phyloP scores from a whole-genome alignment of 2,888 invertebrate species.

The Argyresthia albistria region DNA sequence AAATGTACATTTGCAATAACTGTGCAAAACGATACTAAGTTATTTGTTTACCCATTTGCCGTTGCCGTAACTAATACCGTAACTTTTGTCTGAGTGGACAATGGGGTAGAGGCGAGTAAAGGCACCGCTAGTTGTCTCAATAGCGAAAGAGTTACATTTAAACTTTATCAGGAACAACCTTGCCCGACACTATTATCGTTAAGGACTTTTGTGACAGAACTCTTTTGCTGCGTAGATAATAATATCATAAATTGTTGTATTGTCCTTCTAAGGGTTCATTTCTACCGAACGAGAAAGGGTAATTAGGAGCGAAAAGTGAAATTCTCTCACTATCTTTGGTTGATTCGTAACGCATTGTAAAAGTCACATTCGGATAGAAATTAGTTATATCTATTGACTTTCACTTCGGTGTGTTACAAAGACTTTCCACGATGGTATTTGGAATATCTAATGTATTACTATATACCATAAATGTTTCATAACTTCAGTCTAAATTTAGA shows the following conservation, averaged over 20 bases:
- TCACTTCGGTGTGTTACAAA: conserved; percentile 30
- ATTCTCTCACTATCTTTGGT: conserved; percentile 30
- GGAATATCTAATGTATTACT: neutral
- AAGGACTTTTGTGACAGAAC: conserved; percentile 35
- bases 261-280: conserved; percentile 39
- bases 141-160: conserved; percentile 61
- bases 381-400: conserved; percentile 41
- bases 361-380: conserved; percentile 22
- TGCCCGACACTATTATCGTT: conserved; percentile 28
- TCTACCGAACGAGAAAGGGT: conserved; percentile 35
- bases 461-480: too few species aligned
- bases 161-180: conserved; percentile 9
- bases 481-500: neutral
- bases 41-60: conserved; percentile 42
- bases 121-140: conserved; percentile 49
- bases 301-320: conserved; percentile 69
- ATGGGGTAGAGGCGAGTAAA: conserved; percentile 20
- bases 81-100: conserved; percentile 13
- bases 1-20: conserved; percentile 7
- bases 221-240: conserved; percentile 9
- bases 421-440: too few species aligned
- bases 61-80: conserved; percentile 50
- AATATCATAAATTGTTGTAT: conserved; percentile 41
- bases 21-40: conserved; percentile 3
- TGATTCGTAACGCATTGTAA: conserved; percentile 47